A percentile compares a stretch with the other conserved stretches of the same genome.
Evolutionary conservation across 2,113 vertebrate species (phyloP).

Genomic region (Otocyon megalotis): DNA sequence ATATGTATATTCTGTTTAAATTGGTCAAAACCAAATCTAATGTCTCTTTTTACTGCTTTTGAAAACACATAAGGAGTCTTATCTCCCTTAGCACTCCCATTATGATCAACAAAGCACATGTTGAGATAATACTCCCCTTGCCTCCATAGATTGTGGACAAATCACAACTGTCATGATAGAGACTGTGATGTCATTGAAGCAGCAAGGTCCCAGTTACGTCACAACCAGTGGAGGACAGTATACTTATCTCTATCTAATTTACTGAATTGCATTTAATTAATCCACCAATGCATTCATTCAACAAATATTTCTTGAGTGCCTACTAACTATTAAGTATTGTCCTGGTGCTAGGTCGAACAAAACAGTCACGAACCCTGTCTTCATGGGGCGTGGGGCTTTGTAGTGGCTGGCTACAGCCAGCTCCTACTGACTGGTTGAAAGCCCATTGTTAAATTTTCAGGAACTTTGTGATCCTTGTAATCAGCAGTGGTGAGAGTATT

Average conservation of each 20-base stretch:
- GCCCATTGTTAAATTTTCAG: background rate
- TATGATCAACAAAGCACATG: background rate
- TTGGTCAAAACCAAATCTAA: background rate
- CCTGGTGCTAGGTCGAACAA: background rate
- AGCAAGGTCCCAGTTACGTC: background rate
- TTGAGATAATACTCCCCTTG: background rate
- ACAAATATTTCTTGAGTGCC: background rate
- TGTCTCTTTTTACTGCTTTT: conserved; percentile 19
- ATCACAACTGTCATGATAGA: background rate
- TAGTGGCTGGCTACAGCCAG: background rate
- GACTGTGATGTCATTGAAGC: background rate
- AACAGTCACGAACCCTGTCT: background rate
- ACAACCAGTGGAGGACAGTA: background rate
- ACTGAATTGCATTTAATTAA: background rate
- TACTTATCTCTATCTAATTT: background rate
- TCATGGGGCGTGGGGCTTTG: background rate
- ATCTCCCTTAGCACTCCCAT: background rate
- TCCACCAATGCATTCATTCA: background rate
- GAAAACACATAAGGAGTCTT: background rate
- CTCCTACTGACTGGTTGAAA: background rate
- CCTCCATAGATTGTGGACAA: background rate
- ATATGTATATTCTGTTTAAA: conserved; percentile 16
- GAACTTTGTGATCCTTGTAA: background rate
- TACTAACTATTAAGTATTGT: background rate
- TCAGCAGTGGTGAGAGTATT: background rate